Conservation (phyloP, 2,797 vertebrate genomes). For the Acridotheres tristis region DNA sequence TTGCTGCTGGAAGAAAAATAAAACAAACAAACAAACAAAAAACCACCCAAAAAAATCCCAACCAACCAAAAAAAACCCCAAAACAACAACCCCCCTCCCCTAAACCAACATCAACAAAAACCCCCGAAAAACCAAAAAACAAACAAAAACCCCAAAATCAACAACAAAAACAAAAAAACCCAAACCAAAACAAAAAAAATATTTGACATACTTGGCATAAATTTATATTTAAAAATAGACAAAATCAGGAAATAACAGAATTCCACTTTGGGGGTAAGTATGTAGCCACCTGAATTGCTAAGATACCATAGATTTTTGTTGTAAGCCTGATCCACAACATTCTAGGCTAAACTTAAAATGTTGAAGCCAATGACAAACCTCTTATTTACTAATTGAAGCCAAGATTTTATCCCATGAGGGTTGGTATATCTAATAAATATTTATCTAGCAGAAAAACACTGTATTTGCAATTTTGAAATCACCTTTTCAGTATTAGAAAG, state of each 20-base stretch:
- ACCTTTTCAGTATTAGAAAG: neutral
- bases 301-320: too few species aligned
- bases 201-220: neutral
- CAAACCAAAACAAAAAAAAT: neutral
- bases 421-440: neutral
- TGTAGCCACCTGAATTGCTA: neutral
- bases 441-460: neutral
- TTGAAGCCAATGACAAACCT: neutral
- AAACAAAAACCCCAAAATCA: neutral
- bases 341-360: neutral
- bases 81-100: neutral
- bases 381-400: neutral
- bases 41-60: neutral
- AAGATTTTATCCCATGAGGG: neutral
- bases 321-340: neutral
- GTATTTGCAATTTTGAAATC: neutral
- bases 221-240: neutral
- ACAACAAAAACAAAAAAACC: neutral
- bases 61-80: neutral
- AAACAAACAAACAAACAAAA: neutral
- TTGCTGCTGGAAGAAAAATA: neutral
- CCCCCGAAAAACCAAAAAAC: neutral
- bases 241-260: neutral
- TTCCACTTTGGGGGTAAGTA: neutral
- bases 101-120: neutral